These are phyloP conservation scores for Macrostomum lignano DNA, from an alignment of 1,140 invertebrate genomes.

Conservation along the genomic window DNA sequence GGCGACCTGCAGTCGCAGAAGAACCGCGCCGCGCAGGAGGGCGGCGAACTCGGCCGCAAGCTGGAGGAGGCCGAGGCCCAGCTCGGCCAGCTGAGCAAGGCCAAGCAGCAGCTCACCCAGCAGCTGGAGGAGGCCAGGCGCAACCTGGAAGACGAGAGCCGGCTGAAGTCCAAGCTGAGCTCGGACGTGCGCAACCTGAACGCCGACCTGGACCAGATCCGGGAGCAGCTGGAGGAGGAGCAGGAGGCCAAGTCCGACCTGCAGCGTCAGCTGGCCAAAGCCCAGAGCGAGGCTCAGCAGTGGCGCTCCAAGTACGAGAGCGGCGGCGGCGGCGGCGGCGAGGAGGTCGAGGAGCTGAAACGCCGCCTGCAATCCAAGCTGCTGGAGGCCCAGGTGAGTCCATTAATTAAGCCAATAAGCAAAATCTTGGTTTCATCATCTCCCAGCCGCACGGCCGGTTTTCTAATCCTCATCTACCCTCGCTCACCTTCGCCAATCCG, in stretches of 20 bases:
- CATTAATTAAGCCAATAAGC: no score
- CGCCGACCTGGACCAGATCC: constrained; percentile 79
- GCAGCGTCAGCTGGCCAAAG: constrained; percentile 82
- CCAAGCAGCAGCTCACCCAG: constrained; percentile 69
- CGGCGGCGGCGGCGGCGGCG: constrained; percentile 71
- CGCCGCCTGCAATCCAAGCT: constrained; percentile 77
- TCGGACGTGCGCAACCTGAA: constrained; percentile 46
- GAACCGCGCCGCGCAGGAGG: constrained; percentile 44
- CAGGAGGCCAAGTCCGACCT: constrained; percentile 37
- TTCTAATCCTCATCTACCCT: no score
- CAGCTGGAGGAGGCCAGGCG: constrained; percentile 90
- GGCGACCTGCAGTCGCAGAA: constrained; percentile 17
- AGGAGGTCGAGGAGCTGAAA: constrained; percentile 92
- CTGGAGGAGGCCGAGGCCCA: constrained; percentile 78
- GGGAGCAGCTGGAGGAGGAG: constrained; percentile 77
- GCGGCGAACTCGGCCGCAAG: constrained; percentile 66
- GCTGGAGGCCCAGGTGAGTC: constrained; percentile 83
- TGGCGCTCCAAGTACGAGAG: constrained; percentile 89
- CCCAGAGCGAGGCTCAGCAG: constrained; percentile 57
- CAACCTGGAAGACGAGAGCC: constrained; percentile 67
- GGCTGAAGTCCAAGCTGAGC: constrained; percentile 20
- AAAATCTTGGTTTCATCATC: no score
- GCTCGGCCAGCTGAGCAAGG: constrained; percentile 72
- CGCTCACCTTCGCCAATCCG: no score
- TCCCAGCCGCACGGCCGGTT: no score